Percentiles rank a stretch among this genome's conserved stretches.
Evolutionary conservation across 2,888 invertebrate species (phyloP).

Genomic region (Pheosia gnoma): DNA sequence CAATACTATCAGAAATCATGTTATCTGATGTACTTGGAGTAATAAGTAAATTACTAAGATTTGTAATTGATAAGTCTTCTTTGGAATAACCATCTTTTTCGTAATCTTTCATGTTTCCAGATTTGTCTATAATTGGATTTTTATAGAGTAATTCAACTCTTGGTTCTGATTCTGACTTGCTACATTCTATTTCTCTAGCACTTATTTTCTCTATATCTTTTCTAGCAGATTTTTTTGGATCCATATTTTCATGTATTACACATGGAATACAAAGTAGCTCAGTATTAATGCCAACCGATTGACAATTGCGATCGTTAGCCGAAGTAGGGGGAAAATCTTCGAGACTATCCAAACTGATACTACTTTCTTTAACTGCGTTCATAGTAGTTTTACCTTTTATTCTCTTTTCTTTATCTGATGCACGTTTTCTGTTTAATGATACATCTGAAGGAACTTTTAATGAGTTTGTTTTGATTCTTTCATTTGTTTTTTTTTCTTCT

Average conservation of each 20-base stretch:
- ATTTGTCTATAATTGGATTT: conserved; percentile 65
- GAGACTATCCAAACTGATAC: conserved; percentile 74
- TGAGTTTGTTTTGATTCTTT: conserved; percentile 20
- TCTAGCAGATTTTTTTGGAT: conserved; percentile 44
- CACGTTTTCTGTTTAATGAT: conserved; percentile 23
- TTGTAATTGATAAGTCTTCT: conserved; percentile 39
- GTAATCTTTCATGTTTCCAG: conserved; percentile 49
- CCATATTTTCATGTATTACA: conserved; percentile 63
- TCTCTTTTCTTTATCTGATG: conserved; percentile 30
- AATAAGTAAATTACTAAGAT: conserved; percentile 32
- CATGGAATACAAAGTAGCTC: conserved; percentile 74
- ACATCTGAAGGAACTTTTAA: conserved; percentile 21
- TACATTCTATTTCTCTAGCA: conserved; percentile 23
- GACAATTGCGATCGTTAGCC: conserved; percentile 46
- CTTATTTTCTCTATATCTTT: conserved; percentile 35
- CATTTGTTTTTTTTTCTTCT: conserved; percentile 25
- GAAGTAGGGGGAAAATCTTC: conserved; percentile 50
- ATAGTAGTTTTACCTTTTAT: conserved; percentile 22
- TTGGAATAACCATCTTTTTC: conserved; percentile 39
- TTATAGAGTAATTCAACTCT: conserved; percentile 67
- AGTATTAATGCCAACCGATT: conserved; percentile 70
- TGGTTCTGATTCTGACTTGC: conserved; percentile 37
- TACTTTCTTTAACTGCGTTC: conserved; percentile 58
- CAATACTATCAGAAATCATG: conserved; percentile 31
- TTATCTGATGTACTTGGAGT: conserved; percentile 42